Conservation (phyloP, 2,797 vertebrate species). For the Syncerus caffer region DNA sequence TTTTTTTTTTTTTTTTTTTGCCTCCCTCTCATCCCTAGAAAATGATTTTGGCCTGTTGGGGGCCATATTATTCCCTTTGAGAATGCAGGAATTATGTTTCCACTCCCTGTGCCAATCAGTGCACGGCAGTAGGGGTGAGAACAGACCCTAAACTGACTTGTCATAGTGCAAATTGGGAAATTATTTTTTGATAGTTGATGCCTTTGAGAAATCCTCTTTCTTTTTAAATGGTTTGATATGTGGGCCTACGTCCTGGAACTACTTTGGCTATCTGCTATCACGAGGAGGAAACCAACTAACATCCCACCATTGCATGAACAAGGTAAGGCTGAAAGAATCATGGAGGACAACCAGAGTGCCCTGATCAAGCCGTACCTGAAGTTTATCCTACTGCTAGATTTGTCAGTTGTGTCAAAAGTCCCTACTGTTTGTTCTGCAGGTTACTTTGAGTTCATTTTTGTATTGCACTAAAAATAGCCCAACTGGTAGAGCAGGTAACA, state of each 20-base stretch:
- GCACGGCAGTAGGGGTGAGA: background rate
- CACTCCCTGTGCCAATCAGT: background rate
- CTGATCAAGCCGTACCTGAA: background rate
- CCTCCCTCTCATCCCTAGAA: background rate
- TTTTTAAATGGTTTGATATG: background rate
- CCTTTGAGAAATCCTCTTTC: background rate
- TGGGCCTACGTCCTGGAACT: background rate
- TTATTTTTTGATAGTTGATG: background rate
- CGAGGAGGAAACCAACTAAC: background rate
- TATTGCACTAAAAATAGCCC: background rate
- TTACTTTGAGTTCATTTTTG: background rate
- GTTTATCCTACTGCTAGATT: background rate
- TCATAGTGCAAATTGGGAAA: background rate
- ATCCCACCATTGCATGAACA: background rate
- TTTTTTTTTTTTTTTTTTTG: background rate
- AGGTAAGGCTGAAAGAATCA: background rate
- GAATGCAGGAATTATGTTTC: background rate
- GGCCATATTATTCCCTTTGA: background rate
- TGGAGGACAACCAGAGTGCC: background rate
- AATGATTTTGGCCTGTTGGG: background rate
- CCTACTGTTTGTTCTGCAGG: background rate
- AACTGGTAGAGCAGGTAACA: background rate
- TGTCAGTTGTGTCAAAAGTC: background rate
- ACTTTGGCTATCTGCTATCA: background rate
- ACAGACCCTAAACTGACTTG: background rate